These are phyloP conservation scores for Apocrypta bakeri DNA, from an alignment of 1,140 invertebrate genomes.

Conservation along the genomic window DNA sequence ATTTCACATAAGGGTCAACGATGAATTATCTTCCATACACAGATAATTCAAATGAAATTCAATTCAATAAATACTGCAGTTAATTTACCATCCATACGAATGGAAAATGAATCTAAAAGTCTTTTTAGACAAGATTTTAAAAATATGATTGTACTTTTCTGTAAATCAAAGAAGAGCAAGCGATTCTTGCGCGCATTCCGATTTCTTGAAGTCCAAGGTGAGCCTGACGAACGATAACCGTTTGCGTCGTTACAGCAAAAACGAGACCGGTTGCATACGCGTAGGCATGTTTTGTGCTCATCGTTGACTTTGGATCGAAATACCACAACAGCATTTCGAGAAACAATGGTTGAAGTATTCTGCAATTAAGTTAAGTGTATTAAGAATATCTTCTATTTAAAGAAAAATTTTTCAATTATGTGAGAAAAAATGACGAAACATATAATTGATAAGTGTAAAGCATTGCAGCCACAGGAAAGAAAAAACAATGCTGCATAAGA, in stretches of 20 bases:
- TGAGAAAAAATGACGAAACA: too few relatives aligned
- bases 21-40: too few relatives aligned
- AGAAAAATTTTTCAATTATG: too few relatives aligned
- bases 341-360: slow-evolving; percentile 17
- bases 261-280: background rate
- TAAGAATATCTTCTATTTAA: background rate
- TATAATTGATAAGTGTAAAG: too few relatives aligned
- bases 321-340: background rate
- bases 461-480: too few relatives aligned
- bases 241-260: background rate
- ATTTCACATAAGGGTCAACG: too few relatives aligned
- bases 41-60: too few relatives aligned
- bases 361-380: background rate
- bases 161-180: slow-evolving; percentile 31
- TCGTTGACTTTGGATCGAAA: background rate
- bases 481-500: too few relatives aligned
- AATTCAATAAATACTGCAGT: too few relatives aligned
- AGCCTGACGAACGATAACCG: slow-evolving; percentile 12
- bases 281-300: slow-evolving; percentile 10
- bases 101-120: too few relatives aligned
- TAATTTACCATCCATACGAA: too few relatives aligned
- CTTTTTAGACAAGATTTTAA: background rate
- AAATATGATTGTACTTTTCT: slow-evolving; percentile 20
- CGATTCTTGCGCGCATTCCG: slow-evolving; percentile 30
- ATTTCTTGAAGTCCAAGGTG: slow-evolving; percentile 11